Evolutionary conservation across 1,140 invertebrate genomes (phyloP).

Genomic region (Drosophila yakuba): DNA sequence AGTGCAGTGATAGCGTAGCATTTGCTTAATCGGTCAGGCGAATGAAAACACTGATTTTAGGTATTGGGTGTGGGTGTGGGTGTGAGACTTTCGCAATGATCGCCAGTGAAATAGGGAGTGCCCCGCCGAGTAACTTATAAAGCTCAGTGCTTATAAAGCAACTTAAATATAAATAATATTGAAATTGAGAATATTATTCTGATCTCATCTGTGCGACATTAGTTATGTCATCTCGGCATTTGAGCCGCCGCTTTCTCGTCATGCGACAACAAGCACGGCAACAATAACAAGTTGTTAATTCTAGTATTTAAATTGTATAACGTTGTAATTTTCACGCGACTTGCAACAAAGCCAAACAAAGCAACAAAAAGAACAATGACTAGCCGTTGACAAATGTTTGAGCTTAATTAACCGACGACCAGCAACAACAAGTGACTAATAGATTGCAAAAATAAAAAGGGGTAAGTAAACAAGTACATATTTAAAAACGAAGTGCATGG

Average conservation of each 20-base stretch:
- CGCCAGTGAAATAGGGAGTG: too few species aligned
- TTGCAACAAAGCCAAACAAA: slow-evolving; percentile 51
- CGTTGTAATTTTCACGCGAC: slow-evolving; percentile 67
- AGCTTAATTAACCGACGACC: slow-evolving; percentile 44
- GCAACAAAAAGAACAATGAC: slow-evolving; percentile 32
- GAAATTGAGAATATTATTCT: neutral
- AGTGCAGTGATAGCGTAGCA: slow-evolving; percentile 1
- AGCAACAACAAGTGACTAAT: slow-evolving; percentile 32
- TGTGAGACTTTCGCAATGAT: neutral
- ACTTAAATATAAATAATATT: too few species aligned
- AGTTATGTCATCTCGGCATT: slow-evolving; percentile 55
- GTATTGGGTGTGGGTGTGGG: slow-evolving; percentile 10
- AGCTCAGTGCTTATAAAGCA: too few species aligned
- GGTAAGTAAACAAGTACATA: neutral
- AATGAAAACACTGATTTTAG: slow-evolving; percentile 16
- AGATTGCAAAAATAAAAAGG: slow-evolving; percentile 11
- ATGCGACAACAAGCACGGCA: slow-evolving; percentile 53
- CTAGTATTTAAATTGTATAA: slow-evolving; percentile 74
- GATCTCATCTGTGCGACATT: slow-evolving; percentile 6
- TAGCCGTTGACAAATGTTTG: slow-evolving; percentile 53
- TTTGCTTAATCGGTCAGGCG: slow-evolving; percentile 4
- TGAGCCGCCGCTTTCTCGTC: slow-evolving; percentile 33
- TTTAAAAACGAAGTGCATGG: neutral
- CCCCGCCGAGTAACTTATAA: neutral
- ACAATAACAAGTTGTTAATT: slow-evolving; percentile 53